Base-by-base conservation (phyloP, 2,797 vertebrate genomes). In the Lacerta viridis region DNA sequence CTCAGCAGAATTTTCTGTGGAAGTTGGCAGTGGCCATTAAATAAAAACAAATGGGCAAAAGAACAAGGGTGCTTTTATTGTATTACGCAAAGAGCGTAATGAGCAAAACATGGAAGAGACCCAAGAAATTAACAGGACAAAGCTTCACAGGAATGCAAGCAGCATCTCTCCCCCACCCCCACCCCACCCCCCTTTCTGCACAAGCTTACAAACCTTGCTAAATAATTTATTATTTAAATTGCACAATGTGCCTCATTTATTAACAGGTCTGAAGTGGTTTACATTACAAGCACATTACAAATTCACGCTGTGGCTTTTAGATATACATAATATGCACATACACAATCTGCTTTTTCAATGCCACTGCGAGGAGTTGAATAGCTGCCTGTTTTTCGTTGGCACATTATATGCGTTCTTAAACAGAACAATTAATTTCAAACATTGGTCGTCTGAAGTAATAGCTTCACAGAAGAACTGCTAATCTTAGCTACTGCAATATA, bases 151-250 rank as follows among this genome's bases (percentile, higher is more conserved):
- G 43, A 92, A 92, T 93, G 91, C 90, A 94, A 94, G 90, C 4
- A 69, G 41, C 55, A 17, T 78, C 4, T 5, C 8, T 85, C 85
- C 1, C 50, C 50, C 50, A 50, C 39, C 39, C 39, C 39, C 39
- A 4, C 33, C 33, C 33, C 33, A 33, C 77, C 90, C 46, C 46
- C 50, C 50, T 55, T 55, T 95, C 93, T 93, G 88, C 84, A 89
- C 41, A 80, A 90, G 87, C 91, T 93, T 93, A 93, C 87, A 93
- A 94, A 89, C 79, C 91, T 90, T 91, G 72, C 90, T 96, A 95
- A 96, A 97, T 97, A 95, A 96, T 96, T 96, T 94, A 96, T 89
- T 93, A 89, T 89, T 90, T 93, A 97, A 96, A 96, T 96, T 94
- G 96, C 91, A 94, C 87, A 91, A 77, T 90, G 89, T 78, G 85